These are phyloP conservation scores for Stenolophus ochropezus DNA, from an alignment of 2,888 invertebrate genomes.

Conservation along the genomic window DNA sequence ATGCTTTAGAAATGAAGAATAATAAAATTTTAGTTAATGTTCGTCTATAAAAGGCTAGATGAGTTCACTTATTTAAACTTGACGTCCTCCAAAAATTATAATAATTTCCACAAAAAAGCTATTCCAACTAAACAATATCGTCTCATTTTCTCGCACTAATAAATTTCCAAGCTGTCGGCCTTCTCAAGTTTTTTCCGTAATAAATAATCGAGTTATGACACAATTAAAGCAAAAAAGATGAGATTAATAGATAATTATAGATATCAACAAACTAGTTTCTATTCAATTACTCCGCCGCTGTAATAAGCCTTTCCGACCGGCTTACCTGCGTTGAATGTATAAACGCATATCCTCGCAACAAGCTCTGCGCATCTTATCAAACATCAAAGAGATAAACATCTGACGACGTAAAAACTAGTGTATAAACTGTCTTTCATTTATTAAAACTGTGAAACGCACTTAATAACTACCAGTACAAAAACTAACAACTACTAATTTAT, in stretches of 20 bases:
- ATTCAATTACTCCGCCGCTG: conserved; percentile 49
- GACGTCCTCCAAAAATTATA: not conserved
- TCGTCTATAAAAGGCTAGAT: no score
- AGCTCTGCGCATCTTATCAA: not conserved
- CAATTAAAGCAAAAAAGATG: conserved; percentile 55
- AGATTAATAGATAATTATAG: conserved; percentile 56
- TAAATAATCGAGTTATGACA: conserved; percentile 55
- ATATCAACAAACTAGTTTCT: conserved; percentile 55
- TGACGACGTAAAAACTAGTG: not conserved
- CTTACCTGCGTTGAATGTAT: conserved; percentile 16
- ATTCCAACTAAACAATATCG: not conserved
- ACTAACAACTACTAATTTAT: no score
- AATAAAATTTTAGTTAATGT: no score
- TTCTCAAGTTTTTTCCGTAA: conserved; percentile 45
- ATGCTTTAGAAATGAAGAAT: no score
- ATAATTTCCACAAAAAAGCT: not conserved
- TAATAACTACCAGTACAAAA: not conserved
- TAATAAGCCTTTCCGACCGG: conserved; percentile 40
- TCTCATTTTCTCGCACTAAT: conserved; percentile 30
- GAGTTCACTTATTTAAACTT: not conserved
- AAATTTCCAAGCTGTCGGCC: conserved; percentile 50
- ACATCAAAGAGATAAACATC: not conserved
- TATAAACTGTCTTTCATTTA: not conserved
- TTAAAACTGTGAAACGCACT: not conserved
- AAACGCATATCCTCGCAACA: not conserved